Conservation (phyloP, 2,113 vertebrate species). For the Bungarus multicinctus region DNA sequence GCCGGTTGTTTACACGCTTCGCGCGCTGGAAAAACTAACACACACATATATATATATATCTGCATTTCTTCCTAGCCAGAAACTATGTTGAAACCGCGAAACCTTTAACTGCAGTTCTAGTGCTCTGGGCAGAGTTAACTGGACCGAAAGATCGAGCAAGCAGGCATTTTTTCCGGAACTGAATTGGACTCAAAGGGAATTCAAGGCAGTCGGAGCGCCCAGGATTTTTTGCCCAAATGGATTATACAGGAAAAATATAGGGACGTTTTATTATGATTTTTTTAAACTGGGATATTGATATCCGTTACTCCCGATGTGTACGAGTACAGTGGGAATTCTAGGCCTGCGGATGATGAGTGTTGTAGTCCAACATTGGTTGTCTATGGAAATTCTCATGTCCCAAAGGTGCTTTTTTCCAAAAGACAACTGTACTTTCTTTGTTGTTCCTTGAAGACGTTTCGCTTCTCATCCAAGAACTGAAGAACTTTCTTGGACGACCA, state of each 20-base stretch:
- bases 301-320: neutral
- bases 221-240: neutral
- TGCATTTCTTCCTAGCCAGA: neutral
- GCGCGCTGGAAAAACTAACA: neutral
- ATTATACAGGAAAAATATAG: neutral
- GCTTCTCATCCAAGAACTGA: too few relatives aligned
- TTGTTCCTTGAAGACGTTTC: too few relatives aligned
- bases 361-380: neutral
- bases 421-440: too few relatives aligned
- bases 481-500: neutral
- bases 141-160: neutral
- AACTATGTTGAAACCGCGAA: neutral
- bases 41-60: too few relatives aligned
- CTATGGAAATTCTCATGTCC: too few relatives aligned
- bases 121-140: neutral
- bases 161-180: neutral
- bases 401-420: too few relatives aligned
- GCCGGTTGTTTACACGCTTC: neutral
- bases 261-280: neutral
- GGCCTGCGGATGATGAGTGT: neutral
- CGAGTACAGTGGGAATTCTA: neutral
- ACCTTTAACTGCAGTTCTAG: neutral
- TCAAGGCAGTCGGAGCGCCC: neutral
- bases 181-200: neutral
- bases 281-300: neutral